Conservation (phyloP, 2,113 vertebrate species). For the Macrotis lagotis region DNA sequence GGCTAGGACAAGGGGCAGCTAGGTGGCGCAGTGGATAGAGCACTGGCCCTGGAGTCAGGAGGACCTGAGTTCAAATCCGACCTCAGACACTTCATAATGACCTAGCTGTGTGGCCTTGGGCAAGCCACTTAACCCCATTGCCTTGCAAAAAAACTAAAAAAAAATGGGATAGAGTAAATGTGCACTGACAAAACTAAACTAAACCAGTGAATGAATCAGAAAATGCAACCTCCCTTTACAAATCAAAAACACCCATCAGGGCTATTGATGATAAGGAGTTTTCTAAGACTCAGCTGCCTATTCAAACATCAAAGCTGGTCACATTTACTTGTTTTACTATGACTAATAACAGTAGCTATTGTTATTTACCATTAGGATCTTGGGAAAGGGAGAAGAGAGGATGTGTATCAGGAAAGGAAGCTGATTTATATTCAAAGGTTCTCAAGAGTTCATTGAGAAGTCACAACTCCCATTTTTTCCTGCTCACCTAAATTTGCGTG, state of each 20-base stretch:
- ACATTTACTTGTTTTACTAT: background rate
- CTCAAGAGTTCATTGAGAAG: slow-evolving; percentile 15
- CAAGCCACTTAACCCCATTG: no score
- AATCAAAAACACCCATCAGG: background rate
- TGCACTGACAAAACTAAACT: background rate
- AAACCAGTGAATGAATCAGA: background rate
- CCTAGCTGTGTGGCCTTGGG: no score
- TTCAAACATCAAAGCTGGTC: background rate
- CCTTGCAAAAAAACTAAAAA: no score
- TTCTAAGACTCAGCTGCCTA: background rate
- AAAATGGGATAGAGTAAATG: background rate
- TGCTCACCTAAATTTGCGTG: background rate
- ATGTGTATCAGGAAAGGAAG: background rate
- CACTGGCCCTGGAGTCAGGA: no score
- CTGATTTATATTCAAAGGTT: slow-evolving; percentile 38
- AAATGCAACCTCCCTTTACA: background rate
- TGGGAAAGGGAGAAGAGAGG: background rate
- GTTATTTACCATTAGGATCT: background rate
- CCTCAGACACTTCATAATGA: no score
- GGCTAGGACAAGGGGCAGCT: no score
- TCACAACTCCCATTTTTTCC: slow-evolving; percentile 26
- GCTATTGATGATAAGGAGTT: background rate
- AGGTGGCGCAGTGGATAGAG: no score
- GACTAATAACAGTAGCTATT: background rate
- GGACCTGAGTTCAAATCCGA: no score